Base-by-base conservation (phyloP, 2,113 vertebrate species). In the Saguinus midas region DNA sequence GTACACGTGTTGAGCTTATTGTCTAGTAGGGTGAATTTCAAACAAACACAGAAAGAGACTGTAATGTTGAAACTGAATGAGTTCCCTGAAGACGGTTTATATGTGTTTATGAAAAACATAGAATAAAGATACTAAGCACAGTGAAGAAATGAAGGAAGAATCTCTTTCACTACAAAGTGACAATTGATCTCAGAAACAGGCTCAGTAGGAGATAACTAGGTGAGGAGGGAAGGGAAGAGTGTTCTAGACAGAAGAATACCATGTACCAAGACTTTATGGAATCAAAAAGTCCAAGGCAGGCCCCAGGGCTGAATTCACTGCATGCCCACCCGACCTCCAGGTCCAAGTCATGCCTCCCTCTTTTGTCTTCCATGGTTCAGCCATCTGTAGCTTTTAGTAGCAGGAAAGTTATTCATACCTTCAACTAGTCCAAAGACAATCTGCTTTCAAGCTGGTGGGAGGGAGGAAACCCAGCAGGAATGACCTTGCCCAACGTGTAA, bases 301-400 rank as follows among this genome's bases (percentile, higher is more conserved):
- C 13, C 12, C 7, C 23, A 20, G 43, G 23, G 13, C 14, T 35
- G 43, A 29, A 84, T 25, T 57, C 4, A 37, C 3, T 0, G 5
- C 32, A 66, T 20, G 13, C 7, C 37, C 37, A 20, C 17, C 7
- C 35, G 0, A 5, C 5, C n/a, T 72, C 5, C 1, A 14, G 14
- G 3, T 61, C 43, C 37, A 27, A n/a, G 23, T 40, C 14, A 2
- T 20, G 14, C 10, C 29, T 86, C 8, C 20, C 35, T 57, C 14
- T n/a, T 2, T 55, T 5, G 6, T 3, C 57, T 75, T 17, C 72
- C 78, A 21, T 6, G 4, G 35, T 6, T 17, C 17, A 40, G 12
- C 37, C 29, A 17, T 8, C 17, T 20, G 21, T 13, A 61, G 18
- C 55, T 73, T 93, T 90, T 18, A 32, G 43, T 12, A 55, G 78